These are phyloP conservation scores for Lasius platythorax DNA, from an alignment of 2,888 invertebrate species.

Conservation along the genomic window DNA sequence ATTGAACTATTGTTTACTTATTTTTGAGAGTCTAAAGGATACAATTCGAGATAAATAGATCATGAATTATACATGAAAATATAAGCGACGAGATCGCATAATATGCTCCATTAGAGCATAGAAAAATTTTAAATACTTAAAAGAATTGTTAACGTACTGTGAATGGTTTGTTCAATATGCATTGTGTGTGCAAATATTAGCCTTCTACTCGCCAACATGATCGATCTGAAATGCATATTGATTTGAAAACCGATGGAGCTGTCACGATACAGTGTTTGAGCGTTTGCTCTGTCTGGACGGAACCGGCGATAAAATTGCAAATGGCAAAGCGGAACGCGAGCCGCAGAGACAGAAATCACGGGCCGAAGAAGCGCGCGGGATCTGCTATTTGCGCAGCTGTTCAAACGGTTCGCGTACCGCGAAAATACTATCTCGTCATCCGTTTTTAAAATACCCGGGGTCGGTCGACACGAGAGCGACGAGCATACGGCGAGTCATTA, in stretches of 20 bases:
- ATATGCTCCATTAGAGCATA: no score
- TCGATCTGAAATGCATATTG: neutral
- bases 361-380: constrained; percentile 67
- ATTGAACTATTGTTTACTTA: neutral
- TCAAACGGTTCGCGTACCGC: constrained; percentile 75
- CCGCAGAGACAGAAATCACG: constrained; percentile 68
- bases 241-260: constrained; percentile 20
- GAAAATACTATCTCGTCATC: constrained; percentile 78
- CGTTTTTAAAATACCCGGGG: constrained; percentile 78
- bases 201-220: neutral
- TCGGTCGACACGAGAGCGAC: constrained; percentile 41
- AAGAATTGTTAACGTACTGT: neutral
- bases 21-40: neutral
- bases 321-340: constrained; percentile 56
- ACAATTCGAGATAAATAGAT: neutral
- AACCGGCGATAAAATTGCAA: constrained; percentile 55
- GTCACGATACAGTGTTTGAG: constrained; percentile 8
- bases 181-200: neutral
- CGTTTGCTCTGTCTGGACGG: neutral
- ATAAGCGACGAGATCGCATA: neutral
- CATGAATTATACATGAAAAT: neutral
- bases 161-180: neutral
- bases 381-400: constrained; percentile 82
- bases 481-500: constrained; percentile 63
- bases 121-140: neutral